Base-by-base conservation (phyloP, 2,797 vertebrate species). In the Alauda arvensis region DNA sequence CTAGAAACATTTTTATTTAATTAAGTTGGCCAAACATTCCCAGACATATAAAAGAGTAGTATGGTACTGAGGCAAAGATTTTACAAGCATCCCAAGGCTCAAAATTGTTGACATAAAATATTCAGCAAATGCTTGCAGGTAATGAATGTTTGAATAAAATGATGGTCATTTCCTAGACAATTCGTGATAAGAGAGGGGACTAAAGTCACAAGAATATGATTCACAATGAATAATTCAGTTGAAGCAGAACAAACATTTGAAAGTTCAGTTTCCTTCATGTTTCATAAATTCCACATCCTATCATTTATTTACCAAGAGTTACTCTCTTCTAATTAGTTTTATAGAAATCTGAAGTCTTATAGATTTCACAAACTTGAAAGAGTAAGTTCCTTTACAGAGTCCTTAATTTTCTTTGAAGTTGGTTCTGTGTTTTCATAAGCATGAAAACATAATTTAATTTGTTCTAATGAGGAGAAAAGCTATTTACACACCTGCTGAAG, bases 61-160 rank as follows among this genome's bases (percentile, higher is more conserved):
- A 1, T n/a, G 40, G 31, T 48, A 20, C 11, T 28, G 21, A 85
- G 33, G 40, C 17, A 39, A 55, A 80, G n/a, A 37, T 71, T 85
- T 80, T 83, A 33, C 48, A 75, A 68, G 31, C 52, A 37, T 71
- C 10, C 37, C 29, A 25, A 61, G n/a, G 67, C 10, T 66, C 25
- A 62, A 76, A 83, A 65, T 48, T 83, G n/a, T 85, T 93, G 74
- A 78, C 83, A 89, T 70, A 61, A 95, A 87, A 72, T 90, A 75
- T 71, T 92, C 70, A 87, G 66, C 52, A 92, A 90, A 63, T 72
- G 66, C 33, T 75, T 71, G 66, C 37, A 81, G 74, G 67, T 90
- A 88, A 85, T 85, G 79, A 87, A 81, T 87, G 60, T 94, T 92
- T 91, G 77, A 77, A 87, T 80, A 91, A 88, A 80, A 76, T 83